These are phyloP conservation scores for Epinephelus cyanopodus DNA, from an alignment of 2,113 vertebrate species.

Conservation along the genomic window DNA sequence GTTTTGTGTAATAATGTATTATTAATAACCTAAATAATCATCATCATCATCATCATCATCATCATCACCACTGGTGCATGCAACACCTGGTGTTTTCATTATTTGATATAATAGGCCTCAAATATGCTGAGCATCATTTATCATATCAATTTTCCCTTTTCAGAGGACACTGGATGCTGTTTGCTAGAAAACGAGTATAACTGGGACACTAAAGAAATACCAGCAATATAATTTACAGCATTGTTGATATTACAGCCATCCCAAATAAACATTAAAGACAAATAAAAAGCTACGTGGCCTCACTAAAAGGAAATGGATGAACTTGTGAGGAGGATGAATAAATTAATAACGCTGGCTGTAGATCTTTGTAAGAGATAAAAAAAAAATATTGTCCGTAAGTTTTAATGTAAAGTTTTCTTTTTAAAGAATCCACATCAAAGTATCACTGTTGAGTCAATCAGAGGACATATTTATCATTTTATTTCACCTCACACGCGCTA, in stretches of 20 bases:
- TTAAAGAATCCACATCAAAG: background rate
- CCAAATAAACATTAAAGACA: background rate
- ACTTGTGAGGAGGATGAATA: too few relatives aligned
- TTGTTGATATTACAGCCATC: background rate
- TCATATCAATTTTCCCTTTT: background rate
- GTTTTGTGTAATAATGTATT: background rate
- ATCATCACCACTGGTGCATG: background rate
- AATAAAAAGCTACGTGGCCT: background rate
- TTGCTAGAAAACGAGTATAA: background rate
- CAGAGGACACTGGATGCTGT: background rate
- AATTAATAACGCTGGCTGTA: background rate
- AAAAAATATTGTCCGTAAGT: too few relatives aligned
- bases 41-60: too few relatives aligned
- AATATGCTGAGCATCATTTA: too few relatives aligned
- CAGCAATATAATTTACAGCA: background rate
- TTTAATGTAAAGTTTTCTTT: background rate
- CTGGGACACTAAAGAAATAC: background rate
- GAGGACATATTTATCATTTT: background rate
- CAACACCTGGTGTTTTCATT: background rate
- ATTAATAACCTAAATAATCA: background rate
- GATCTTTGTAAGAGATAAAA: background rate
- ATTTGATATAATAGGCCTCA: background rate
- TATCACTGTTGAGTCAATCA: background rate
- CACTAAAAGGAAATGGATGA: background rate
- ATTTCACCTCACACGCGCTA: background rate